Percentiles rank a stretch among this genome's conserved stretches.
Evolutionary conservation across 2,113 vertebrate genomes (phyloP).

Genomic region (Mola mola): DNA sequence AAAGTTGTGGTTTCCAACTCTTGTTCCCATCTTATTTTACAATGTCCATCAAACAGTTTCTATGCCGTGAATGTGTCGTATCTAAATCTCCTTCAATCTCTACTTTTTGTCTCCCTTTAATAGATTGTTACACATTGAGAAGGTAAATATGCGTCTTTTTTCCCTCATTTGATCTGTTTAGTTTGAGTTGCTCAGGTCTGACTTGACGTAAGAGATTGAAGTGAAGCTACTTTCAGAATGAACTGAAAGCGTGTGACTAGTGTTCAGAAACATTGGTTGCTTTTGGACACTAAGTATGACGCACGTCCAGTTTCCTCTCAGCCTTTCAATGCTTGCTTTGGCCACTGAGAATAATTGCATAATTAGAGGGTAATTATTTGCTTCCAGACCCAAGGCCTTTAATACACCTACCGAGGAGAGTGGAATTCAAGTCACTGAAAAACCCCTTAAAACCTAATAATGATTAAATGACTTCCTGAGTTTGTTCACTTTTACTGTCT

Average conservation of each 20-base stretch:
- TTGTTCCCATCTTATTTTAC: too few species aligned
- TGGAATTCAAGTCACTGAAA: background rate
- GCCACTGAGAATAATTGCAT: constrained; percentile 25
- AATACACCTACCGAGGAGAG: background rate
- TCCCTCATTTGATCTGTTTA: constrained; percentile 2
- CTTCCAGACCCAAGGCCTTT: too few species aligned
- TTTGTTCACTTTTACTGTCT: too few species aligned
- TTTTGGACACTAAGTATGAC: constrained; percentile 40
- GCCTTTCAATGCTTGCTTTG: constrained; percentile 10
- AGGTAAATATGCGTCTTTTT: background rate
- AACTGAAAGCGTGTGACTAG: constrained; percentile 17
- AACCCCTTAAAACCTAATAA: background rate
- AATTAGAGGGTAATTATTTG: constrained; percentile 38
- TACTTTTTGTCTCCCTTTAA: too few species aligned
- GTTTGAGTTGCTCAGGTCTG: constrained; percentile 1
- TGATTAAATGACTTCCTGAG: background rate
- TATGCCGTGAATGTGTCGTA: too few species aligned
- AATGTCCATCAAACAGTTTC: too few species aligned
- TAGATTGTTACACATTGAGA: background rate
- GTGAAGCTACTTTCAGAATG: constrained; percentile 13
- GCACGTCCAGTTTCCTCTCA: constrained; percentile 30
- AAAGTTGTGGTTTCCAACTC: too few species aligned
- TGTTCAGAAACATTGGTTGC: constrained; percentile 5
- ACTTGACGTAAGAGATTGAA: constrained; percentile 34
- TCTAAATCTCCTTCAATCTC: too few species aligned